Base-by-base conservation (phyloP, 2,888 invertebrate species). In the Drosophila testacea region DNA sequence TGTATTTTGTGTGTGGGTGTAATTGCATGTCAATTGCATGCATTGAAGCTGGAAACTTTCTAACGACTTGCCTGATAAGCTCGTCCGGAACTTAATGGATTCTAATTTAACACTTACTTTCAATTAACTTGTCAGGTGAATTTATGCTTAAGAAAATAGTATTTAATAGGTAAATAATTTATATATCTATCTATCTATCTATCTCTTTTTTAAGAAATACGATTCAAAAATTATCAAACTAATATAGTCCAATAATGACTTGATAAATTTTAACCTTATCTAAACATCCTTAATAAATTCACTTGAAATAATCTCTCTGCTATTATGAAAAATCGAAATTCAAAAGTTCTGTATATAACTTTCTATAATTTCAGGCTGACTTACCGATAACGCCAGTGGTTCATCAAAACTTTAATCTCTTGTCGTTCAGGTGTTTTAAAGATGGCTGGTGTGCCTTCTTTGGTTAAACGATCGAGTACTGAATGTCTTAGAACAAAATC, bases 401-500 rank as follows among this genome's bases (percentile, higher is more conserved):
- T 95, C 71, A 95, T 95, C 77, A 95, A 94, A 72, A 93, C 92
- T 68, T 94, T 92, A 75, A 95, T 69, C 91, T 96, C 95, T 82
- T 92, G 91, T 87, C 95, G 93, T 13, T 91, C 92, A 0, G 77
- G 27, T 0, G 92, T 91, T 2, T 73, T 51, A 22, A 69, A 69
- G 9, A 50, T 67, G 0, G 51, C 51, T 0, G 74, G 68, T 2
- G 41, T 16, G 6, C 89, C 88, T 39, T 89, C 88, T 30, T 78
- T 69, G 2, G 85, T 86, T 39, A 86, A 34, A 4, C 69, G 78
- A 61, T 85, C 77, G 4, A 89, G 36, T 11, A 73, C 76, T 0
- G 96, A 96, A 92, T 97, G 96, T 86, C 96, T 95, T 4, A 98
- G 93, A 0, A 98, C 97, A 91, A 97, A 98, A 93, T 98, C 98